Evolutionary conservation across 2,888 invertebrate species (phyloP).

Genomic region (Halictus ligatus): DNA sequence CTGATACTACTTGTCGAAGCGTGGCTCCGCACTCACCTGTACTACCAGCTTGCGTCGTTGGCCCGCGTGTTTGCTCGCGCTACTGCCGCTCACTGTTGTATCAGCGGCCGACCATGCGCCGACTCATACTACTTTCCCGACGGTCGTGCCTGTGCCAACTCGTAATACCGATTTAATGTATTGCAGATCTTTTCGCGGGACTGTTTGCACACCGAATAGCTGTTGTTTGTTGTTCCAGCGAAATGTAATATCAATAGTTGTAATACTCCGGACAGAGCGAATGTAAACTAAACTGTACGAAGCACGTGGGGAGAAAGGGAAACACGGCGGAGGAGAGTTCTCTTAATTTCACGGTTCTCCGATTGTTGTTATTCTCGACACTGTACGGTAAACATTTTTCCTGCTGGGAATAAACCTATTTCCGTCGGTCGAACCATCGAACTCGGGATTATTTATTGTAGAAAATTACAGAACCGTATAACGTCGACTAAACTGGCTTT

Average conservation of each 20-base stretch:
- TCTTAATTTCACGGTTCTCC: neutral
- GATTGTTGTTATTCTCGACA: neutral
- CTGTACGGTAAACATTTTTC: neutral
- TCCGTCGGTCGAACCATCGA: no score
- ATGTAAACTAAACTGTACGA: neutral
- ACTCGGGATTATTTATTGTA: neutral
- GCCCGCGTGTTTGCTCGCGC: neutral
- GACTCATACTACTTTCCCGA: neutral
- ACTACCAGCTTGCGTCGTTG: neutral
- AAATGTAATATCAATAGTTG: neutral
- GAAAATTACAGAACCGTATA: accelerated
- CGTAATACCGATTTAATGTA: slow-evolving; percentile 3
- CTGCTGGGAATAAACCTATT: neutral
- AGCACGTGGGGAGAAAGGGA: neutral
- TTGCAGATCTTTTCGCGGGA: neutral
- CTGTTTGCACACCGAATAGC: neutral
- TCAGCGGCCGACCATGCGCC: neutral
- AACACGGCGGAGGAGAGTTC: neutral
- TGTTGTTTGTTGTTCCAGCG: neutral
- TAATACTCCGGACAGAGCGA: neutral
- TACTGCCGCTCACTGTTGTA: neutral
- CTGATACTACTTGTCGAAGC: neutral
- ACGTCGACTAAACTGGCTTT: neutral
- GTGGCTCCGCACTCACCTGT: neutral
- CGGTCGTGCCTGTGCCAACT: neutral